phyloP scores from a whole-genome alignment of 35 echinoderm and acorn worm species.

The Holothuria glaberrima region DNA sequence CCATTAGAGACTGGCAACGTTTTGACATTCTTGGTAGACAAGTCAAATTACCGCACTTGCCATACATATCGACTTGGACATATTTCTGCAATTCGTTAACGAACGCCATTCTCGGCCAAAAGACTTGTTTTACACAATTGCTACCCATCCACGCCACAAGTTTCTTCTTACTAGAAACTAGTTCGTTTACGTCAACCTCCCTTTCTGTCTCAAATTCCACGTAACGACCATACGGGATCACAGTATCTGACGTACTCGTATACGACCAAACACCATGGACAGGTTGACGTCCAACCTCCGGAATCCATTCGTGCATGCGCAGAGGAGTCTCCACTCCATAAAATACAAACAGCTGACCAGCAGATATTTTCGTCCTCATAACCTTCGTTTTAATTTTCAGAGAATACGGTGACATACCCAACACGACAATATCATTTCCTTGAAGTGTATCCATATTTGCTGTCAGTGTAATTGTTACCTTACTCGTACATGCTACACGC shows the following conservation, averaged over 20 bases:
- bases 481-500: slow-evolving; percentile 13
- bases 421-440: slow-evolving; percentile 70
- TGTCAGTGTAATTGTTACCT: not conserved
- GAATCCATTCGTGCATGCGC: slow-evolving; percentile 63
- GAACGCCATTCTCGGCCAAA: slow-evolving; percentile 83
- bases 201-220: not conserved
- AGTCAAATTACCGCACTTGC: slow-evolving; percentile 82
- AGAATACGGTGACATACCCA: slow-evolving; percentile 74
- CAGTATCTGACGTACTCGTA: slow-evolving; percentile 42
- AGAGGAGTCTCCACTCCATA: slow-evolving; percentile 74
- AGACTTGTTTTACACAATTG: slow-evolving; percentile 79
- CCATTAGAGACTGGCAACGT: slow-evolving; percentile 77
- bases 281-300: slow-evolving; percentile 51
- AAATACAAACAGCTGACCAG: slow-evolving; percentile 76
- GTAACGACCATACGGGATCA: slow-evolving; percentile 72
- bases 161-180: slow-evolving; percentile 57
- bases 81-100: slow-evolving; percentile 70
- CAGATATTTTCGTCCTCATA: slow-evolving; percentile 20
- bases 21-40: slow-evolving; percentile 79
- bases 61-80: slow-evolving; percentile 72
- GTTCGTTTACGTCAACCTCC: not conserved
- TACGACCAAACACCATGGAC: slow-evolving; percentile 81
- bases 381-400: slow-evolving; percentile 54
- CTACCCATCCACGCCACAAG: slow-evolving; percentile 90
- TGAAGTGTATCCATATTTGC: slow-evolving; percentile 8